phyloP scores from a whole-genome alignment of 2,797 vertebrate species.

The Enteromius trimaculatus region DNA sequence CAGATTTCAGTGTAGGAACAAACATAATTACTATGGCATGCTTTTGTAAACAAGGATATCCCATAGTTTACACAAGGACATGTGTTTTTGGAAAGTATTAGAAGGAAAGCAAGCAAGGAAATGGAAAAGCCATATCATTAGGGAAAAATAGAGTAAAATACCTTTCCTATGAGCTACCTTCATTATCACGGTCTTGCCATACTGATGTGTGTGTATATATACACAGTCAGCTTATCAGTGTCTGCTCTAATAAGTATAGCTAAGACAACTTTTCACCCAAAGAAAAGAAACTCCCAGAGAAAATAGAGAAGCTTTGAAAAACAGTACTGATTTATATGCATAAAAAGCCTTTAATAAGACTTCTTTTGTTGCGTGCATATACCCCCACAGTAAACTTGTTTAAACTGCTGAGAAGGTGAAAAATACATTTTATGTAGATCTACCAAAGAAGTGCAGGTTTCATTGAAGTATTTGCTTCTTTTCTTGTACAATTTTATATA shows the following conservation, averaged over 20 bases:
- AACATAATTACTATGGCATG: constrained; percentile 14
- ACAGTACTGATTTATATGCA: neutral
- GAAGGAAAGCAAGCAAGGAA: constrained; percentile 29
- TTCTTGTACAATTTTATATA: neutral
- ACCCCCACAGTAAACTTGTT: neutral
- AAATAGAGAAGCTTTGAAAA: neutral
- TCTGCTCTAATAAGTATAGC: neutral
- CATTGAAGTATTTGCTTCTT: neutral
- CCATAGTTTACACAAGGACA: constrained; percentile 38
- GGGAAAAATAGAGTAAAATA: constrained; percentile 37
- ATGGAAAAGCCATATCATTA: constrained; percentile 23
- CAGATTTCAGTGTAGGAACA: constrained; percentile 17
- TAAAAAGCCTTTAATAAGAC: neutral
- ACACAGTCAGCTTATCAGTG: neutral
- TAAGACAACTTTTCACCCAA: neutral
- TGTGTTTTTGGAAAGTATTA: constrained; percentile 45
- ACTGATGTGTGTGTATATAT: neutral
- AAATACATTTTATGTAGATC: no score
- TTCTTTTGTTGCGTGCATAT: neutral
- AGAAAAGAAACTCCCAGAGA: neutral
- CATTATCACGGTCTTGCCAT: neutral
- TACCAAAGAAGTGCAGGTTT: neutral
- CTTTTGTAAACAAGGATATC: constrained; percentile 26
- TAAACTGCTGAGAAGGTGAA: neutral
- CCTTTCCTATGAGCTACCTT: neutral